A percentile compares a stretch with the other conserved stretches of the same genome.
Evolutionary conservation across 2,888 invertebrate genomes (phyloP).

Genomic region (Andrena haemorrhoa): DNA sequence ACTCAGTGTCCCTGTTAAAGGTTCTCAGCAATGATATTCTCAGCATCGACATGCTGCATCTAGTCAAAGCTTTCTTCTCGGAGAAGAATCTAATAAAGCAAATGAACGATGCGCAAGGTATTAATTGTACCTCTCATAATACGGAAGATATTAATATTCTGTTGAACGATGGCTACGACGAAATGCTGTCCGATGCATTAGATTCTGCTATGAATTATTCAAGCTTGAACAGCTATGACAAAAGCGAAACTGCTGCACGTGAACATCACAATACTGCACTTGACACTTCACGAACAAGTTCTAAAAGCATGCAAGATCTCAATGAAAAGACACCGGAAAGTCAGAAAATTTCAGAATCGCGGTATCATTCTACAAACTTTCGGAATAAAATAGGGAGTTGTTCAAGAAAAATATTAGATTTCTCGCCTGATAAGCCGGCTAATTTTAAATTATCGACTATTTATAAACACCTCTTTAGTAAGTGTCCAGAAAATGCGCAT

Average conservation of each 20-base stretch:
- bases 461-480: constrained; percentile 86
- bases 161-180: constrained; percentile 55
- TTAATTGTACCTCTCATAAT: background rate
- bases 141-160: background rate
- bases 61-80: constrained; percentile 50
- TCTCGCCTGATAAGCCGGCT: constrained; percentile 59
- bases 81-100: background rate
- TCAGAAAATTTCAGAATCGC: constrained; percentile 62
- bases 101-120: background rate
- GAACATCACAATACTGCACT: background rate
- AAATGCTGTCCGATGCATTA: constrained; percentile 33
- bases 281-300: constrained; percentile 7
- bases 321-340: constrained; percentile 87
- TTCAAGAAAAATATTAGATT: constrained; percentile 58
- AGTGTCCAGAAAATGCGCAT: constrained; percentile 86
- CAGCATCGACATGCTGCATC: constrained; percentile 54
- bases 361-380: constrained; percentile 9
- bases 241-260: background rate
- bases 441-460: constrained; percentile 87
- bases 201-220: constrained; percentile 8
- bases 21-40: constrained; percentile 45
- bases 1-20: constrained; percentile 39
- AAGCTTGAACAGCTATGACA: background rate
- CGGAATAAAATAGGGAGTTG: constrained; percentile 12
- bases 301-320: constrained; percentile 74